Base-by-base conservation (phyloP, 1,140 invertebrate genomes). In the Aricia agestis region DNA sequence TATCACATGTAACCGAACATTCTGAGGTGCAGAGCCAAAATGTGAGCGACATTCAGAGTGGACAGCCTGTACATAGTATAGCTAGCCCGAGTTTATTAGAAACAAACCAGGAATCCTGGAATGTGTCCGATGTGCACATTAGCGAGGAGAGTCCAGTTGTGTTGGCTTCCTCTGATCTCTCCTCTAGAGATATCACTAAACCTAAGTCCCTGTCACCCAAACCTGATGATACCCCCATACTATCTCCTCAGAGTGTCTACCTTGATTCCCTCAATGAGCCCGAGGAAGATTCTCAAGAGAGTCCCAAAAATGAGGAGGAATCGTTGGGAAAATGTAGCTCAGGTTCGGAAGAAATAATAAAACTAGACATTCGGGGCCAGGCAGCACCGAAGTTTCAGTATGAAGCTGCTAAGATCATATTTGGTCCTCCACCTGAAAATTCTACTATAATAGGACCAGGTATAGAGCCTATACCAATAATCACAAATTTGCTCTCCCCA, bases 331-430 rank as follows among this genome's bases (percentile, higher is more conserved):
- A 79, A 66, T 68, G 69, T 18, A 85, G 82, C 72, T 90, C 89
- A 36, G 80, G 72, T 1, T 92, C 92, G 41, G 92, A 92, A 70
- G 90, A 92, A 69, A 86, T 92, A 17, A 92, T 92, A 45, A 91
- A 91, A 68, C 71, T 92, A 57, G 92, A 92, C 77, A 92, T 92
- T 58, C 80, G 91, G 80, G 92, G 92, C 4, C 82, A 87, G 67
- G 88, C 80, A 31, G 83, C 78, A 9, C 86, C 82, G 25, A 90
- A 84, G 68, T 84, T 85, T 75, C 77, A 83, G 15, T 70, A 89
- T 70, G 76, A 85, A 58, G 63, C 82, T 67, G 81, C 82, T 15
- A 89, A 91, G 82, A 90, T 91, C 61, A 85, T 91, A 68, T 91
- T 90, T 82, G 89, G 89, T 1, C 84, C 87, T 42, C 86, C 87